A percentile compares a stretch with the other conserved stretches of the same genome.
These are phyloP conservation scores for Spodoptera littoralis DNA, from an alignment of 2,888 invertebrate species.

Conservation along the genomic window DNA sequence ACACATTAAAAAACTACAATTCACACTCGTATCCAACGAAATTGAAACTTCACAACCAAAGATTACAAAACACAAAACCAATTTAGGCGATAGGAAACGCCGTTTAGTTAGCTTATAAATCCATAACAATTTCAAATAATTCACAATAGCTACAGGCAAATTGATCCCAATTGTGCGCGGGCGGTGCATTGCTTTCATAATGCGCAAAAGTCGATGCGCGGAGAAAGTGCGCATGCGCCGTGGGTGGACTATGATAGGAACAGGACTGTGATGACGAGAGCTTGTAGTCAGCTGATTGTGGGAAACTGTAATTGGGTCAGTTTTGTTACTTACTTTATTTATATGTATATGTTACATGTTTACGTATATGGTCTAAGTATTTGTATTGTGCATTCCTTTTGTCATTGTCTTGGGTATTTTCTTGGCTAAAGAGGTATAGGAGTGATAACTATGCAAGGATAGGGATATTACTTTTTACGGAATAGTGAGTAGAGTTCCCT, in stretches of 20 bases:
- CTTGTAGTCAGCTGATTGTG: slow-evolving; percentile 42
- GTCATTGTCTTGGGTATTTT: too few relatives aligned
- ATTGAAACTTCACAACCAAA: not conserved
- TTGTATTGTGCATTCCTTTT: too few relatives aligned
- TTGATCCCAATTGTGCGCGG: slow-evolving; percentile 71
- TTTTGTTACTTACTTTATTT: not conserved
- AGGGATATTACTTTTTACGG: too few relatives aligned
- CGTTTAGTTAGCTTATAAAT: slow-evolving; percentile 50
- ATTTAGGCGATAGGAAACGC: slow-evolving; percentile 30
- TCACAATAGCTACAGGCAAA: slow-evolving; percentile 62
- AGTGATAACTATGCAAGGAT: too few relatives aligned
- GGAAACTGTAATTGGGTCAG: slow-evolving; percentile 52
- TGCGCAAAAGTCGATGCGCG: slow-evolving; percentile 39
- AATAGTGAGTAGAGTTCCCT: too few relatives aligned
- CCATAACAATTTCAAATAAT: slow-evolving; percentile 43
- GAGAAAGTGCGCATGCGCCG: slow-evolving; percentile 50
- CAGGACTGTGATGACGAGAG: slow-evolving; percentile 40
- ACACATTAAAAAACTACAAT: too few relatives aligned
- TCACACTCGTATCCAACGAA: not conserved
- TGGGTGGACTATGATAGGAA: slow-evolving; percentile 61
- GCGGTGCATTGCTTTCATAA: slow-evolving; percentile 66
- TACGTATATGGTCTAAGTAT: not conserved
- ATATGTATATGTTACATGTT: not conserved
- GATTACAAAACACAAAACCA: slow-evolving; percentile 27
- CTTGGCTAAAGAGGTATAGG: too few relatives aligned